Evolutionary conservation across 2,797 vertebrate species (phyloP).

Genomic region (Pseudotriccus pelzelni): DNA sequence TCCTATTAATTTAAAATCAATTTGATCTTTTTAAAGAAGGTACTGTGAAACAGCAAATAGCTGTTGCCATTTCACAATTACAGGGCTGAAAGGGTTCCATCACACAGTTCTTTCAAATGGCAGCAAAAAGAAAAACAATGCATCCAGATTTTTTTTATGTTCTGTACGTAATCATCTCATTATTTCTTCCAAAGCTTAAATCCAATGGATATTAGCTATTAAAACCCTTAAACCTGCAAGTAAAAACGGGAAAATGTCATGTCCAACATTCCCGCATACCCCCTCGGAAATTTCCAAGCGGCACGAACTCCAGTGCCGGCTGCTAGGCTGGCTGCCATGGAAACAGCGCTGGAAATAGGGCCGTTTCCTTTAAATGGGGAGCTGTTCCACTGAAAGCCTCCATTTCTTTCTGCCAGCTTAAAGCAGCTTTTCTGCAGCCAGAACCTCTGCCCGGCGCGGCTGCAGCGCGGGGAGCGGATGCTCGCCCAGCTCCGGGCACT

Average conservation of each 20-base stretch:
- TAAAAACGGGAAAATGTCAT: conserved; percentile 28
- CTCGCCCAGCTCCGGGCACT: background rate
- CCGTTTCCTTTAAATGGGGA: conserved; percentile 47
- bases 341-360: conserved; percentile 72
- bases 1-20: background rate
- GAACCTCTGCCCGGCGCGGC: background rate
- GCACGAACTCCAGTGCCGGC: conserved; percentile 40
- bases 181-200: background rate
- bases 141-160: background rate
- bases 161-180: background rate
- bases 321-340: conserved; percentile 72
- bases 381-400: conserved; percentile 41
- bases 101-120: background rate
- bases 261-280: conserved; percentile 20
- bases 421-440: background rate
- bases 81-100: background rate
- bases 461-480: background rate
- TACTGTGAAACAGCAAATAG: background rate
- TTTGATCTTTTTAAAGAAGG: background rate
- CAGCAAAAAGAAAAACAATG: background rate
- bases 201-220: background rate
- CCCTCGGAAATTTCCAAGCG: conserved; percentile 70
- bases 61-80: background rate
- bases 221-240: background rate
- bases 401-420: conserved; percentile 36